Evolutionary conservation across 2,888 invertebrate genomes (phyloP), one percentile per base, ranked within the genome.

Genomic region (Eristalis tenax): DNA sequence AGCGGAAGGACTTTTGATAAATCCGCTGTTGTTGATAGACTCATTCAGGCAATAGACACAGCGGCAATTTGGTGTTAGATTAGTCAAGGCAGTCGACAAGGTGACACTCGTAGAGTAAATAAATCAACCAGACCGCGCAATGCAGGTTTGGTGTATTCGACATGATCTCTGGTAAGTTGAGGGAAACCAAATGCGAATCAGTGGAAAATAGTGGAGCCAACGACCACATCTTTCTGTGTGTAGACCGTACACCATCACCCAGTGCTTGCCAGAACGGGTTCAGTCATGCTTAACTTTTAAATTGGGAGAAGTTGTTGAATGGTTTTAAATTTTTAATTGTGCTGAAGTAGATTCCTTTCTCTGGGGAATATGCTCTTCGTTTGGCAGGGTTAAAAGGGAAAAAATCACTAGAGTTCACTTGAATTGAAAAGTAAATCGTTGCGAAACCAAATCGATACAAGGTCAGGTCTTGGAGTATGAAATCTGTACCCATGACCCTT

Each of bases 291-390:
- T 74, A 81, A 81, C 50, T 74, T 81, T 81, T 74, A 81, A 78
- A 81, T 74, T 81, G 73, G 79, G 57, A 26, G 40, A 74, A 68
- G 80, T 74, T 81, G 68, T 81, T 81, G 80, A 74, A 50, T 81
- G 63, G 63, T 61, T 81, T 81, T 81, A 66, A 81, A 81, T 81
- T 81, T 81, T 74, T 81, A 81, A 81, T 81, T 81, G 68, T 63
- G 68, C 63, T 74, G 68, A 81, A 81, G 73, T 81, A 63, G 74
- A 57, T 80, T 50, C 50, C n/a, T 38, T 68, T 68, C 26, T 76
- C 35, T 35, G 22, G 23, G 43, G 23, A 35, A 68, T 23, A 18
- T 38, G 61, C 59, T 38, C 2, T 40, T 26, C 57, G 40, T 15
- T 61, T n/a, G 76, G 8, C 22, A 26, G 32, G 38, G 59, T 26